These are phyloP conservation scores for Erebia epiphron DNA, from an alignment of 2,888 invertebrate species.

Conservation along the genomic window DNA sequence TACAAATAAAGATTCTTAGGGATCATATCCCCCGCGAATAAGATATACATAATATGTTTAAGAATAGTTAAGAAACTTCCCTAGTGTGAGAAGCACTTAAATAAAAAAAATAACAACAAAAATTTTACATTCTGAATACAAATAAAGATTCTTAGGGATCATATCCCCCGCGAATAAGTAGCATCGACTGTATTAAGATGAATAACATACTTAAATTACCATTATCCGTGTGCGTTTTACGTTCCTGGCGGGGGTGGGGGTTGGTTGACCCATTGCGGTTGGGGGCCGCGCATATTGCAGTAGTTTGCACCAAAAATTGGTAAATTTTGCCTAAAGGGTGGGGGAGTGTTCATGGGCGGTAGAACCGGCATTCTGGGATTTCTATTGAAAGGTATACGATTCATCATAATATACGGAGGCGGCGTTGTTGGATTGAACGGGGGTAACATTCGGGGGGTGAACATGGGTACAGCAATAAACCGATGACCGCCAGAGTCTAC, in stretches of 20 bases:
- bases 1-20: too few relatives aligned
- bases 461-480: slow-evolving; percentile 45
- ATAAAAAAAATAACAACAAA: too few relatives aligned
- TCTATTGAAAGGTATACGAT: slow-evolving; percentile 56
- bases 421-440: slow-evolving; percentile 51
- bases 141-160: not conserved
- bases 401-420: slow-evolving; percentile 46
- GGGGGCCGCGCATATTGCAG: slow-evolving; percentile 53
- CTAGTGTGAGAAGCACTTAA: too few relatives aligned
- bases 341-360: slow-evolving; percentile 46
- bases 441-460: slow-evolving; percentile 50
- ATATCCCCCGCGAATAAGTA: not conserved
- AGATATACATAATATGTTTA: too few relatives aligned
- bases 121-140: too few relatives aligned
- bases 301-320: slow-evolving; percentile 59
- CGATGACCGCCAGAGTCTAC: slow-evolving; percentile 38
- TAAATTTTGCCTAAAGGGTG: slow-evolving; percentile 52
- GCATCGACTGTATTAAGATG: slow-evolving; percentile 2
- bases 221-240: slow-evolving; percentile 46
- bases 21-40: too few relatives aligned
- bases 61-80: too few relatives aligned
- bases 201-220: slow-evolving; percentile 16
- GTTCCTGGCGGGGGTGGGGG: slow-evolving; percentile 74
- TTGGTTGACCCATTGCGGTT: slow-evolving; percentile 62
- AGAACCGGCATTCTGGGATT: slow-evolving; percentile 52